These are phyloP conservation scores for Stomorhina lunata DNA, from an alignment of 2,888 invertebrate species.

Conservation along the genomic window DNA sequence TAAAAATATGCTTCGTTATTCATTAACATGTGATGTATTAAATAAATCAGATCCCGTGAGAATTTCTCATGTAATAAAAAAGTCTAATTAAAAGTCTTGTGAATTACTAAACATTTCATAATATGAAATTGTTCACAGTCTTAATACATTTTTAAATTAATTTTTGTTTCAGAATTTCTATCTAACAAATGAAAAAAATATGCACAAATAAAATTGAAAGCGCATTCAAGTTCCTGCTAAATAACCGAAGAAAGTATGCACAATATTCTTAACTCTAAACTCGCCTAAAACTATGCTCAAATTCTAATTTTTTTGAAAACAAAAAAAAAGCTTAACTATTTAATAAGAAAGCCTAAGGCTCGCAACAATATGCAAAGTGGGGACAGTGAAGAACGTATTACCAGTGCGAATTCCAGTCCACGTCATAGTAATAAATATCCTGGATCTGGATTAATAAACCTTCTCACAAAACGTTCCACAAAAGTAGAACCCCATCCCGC, in stretches of 20 bases:
- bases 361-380: constrained; percentile 63
- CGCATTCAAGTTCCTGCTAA: neutral
- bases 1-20: neutral
- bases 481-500: constrained; percentile 79
- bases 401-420: constrained; percentile 71
- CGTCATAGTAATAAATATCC: constrained; percentile 72
- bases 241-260: constrained; percentile 9
- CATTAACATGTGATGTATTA: constrained; percentile 14
- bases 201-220: constrained; percentile 40
- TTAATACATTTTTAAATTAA: neutral
- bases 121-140: neutral
- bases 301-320: constrained; percentile 9
- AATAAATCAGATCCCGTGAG: constrained; percentile 10
- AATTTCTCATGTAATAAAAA: neutral
- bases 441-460: constrained; percentile 72
- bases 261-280: neutral
- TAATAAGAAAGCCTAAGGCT: neutral
- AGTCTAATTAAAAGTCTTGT: neutral
- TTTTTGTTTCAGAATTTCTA: constrained; percentile 3
- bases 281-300: constrained; percentile 52
- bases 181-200: neutral
- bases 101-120: neutral
- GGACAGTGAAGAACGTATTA: constrained; percentile 75
- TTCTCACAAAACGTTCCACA: constrained; percentile 78
- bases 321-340: neutral